These are phyloP conservation scores for Dendrolimus houi DNA, from an alignment of 2,888 invertebrate species.

Conservation along the genomic window DNA sequence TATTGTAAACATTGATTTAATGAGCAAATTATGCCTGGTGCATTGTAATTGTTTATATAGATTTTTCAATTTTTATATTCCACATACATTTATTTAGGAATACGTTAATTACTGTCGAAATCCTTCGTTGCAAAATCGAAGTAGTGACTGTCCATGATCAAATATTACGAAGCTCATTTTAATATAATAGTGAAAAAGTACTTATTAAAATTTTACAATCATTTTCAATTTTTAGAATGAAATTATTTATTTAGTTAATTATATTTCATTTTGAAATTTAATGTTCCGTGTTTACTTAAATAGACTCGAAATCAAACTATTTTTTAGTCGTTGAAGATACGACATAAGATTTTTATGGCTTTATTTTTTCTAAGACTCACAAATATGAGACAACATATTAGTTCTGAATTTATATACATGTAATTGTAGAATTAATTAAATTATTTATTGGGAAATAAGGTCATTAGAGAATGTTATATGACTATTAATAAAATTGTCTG, in stretches of 20 bases:
- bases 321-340: neutral
- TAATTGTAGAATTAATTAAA: constrained; percentile 16
- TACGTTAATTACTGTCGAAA: neutral
- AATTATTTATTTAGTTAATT: too few relatives aligned
- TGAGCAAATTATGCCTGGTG: constrained; percentile 45
- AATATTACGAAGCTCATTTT: constrained; percentile 35
- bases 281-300: neutral
- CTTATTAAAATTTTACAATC: too few relatives aligned
- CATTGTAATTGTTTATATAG: constrained; percentile 56
- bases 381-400: constrained; percentile 7
- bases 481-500: constrained; percentile 19
- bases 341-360: neutral
- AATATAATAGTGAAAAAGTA: too few relatives aligned
- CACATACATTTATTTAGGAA: constrained; percentile 12
- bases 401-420: constrained; percentile 19
- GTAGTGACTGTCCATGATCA: constrained; percentile 18
- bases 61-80: constrained; percentile 55
- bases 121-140: too few relatives aligned
- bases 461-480: constrained; percentile 32
- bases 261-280: too few relatives aligned
- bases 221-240: too few relatives aligned
- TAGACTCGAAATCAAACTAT: neutral
- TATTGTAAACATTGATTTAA: constrained; percentile 40
- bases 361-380: neutral
- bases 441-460: constrained; percentile 19